phyloP scores from a whole-genome alignment of 2,888 invertebrate species.

The Endomychus coccineus region DNA sequence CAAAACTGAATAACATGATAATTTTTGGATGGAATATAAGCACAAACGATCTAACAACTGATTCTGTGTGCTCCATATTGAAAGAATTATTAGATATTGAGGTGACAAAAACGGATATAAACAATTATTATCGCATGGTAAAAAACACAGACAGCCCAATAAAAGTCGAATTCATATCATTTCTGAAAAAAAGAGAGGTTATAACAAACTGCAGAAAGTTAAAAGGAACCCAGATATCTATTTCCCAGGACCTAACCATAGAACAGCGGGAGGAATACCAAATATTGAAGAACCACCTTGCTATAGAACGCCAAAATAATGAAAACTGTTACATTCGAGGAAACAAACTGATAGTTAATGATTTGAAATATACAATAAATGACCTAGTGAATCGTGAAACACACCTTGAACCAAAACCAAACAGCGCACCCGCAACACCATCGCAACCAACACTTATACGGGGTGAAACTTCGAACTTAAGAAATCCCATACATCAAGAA shows the following conservation, averaged over 20 bases:
- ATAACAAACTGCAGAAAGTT: not conserved
- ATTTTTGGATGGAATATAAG: not conserved
- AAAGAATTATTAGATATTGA: not conserved
- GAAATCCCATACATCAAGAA: too few relatives aligned
- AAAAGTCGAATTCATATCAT: not conserved
- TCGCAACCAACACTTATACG: too few relatives aligned
- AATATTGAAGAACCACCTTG: not conserved
- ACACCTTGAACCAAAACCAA: not conserved
- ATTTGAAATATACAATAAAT: not conserved
- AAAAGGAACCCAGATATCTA: not conserved
- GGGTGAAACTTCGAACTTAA: too few relatives aligned
- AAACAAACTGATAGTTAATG: not conserved
- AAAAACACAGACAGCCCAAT: conserved; percentile 1
- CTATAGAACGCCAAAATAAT: not conserved
- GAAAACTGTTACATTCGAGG: not conserved
- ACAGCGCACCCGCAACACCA: not conserved
- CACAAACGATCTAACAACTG: not conserved
- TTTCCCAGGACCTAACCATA: not conserved
- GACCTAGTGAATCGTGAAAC: not conserved
- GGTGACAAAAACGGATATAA: not conserved
- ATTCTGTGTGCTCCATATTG: not conserved
- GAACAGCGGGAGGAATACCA: conserved; percentile 1
- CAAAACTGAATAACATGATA: not conserved
- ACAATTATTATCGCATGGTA: not conserved
- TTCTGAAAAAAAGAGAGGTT: not conserved